These are phyloP conservation scores for Ashinkailepas kermadecensis DNA, from an alignment of 2,888 invertebrate species.

Conservation along the genomic window DNA sequence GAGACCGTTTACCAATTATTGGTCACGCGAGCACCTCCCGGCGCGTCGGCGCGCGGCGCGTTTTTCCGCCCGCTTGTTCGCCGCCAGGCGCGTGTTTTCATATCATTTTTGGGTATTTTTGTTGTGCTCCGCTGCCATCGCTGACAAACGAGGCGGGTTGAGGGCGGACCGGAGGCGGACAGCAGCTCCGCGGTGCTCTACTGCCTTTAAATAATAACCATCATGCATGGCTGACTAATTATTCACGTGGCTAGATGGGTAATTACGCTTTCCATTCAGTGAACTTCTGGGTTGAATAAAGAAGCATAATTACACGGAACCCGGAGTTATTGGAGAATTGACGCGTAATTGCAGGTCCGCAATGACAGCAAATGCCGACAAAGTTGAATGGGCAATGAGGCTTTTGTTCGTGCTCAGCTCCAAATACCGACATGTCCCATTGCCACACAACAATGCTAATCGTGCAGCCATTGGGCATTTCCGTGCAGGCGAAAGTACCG, in stretches of 20 bases:
- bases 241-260: slow-evolving; percentile 3
- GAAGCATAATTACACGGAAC: slow-evolving; percentile 5
- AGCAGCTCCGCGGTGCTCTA: background rate
- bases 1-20: slow-evolving; percentile 20
- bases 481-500: background rate
- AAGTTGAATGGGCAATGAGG: background rate
- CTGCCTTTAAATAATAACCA: slow-evolving; percentile 14
- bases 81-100: background rate
- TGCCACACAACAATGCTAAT: background rate
- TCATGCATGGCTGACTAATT: slow-evolving; percentile 8
- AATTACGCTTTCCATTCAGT: slow-evolving; percentile 12
- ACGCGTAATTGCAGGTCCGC: background rate
- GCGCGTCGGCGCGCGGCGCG: background rate
- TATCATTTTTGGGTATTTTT: slow-evolving; percentile 13
- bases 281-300: slow-evolving; percentile 9
- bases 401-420: background rate
- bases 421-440: background rate
- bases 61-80: background rate
- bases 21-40: background rate
- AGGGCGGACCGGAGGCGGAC: background rate
- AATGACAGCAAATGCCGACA: slow-evolving; percentile 1
- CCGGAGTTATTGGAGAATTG: background rate
- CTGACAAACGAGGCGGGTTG: background rate
- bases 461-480: background rate
- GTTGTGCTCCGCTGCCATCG: background rate